Conservation (phyloP, 2,113 vertebrate genomes). For the Rallus limicola region DNA sequence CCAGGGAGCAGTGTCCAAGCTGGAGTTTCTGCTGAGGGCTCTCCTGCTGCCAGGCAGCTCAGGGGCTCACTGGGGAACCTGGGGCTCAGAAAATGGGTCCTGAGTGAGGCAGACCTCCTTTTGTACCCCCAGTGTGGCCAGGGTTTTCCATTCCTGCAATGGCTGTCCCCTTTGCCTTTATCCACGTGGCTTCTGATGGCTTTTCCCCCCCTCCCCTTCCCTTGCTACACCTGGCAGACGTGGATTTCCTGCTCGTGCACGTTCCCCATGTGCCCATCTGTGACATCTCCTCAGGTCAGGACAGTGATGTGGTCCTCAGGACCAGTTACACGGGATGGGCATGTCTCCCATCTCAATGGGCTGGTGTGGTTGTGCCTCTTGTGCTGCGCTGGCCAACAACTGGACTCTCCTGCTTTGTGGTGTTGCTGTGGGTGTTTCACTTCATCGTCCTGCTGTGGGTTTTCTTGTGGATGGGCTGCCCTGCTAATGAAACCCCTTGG, state of each 20-base stretch:
- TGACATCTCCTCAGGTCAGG: not conserved
- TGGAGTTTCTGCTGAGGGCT: not conserved
- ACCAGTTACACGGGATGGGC: not conserved
- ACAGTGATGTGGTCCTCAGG: not conserved
- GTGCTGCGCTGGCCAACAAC: not conserved
- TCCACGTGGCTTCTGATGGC: not conserved
- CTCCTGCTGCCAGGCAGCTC: not conserved
- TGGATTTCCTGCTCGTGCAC: not conserved
- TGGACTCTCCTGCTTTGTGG: not conserved
- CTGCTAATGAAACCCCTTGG: not conserved
- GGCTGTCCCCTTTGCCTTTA: not conserved
- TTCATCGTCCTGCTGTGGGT: not conserved
- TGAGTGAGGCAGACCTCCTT: not conserved
- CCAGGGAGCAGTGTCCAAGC: not conserved
- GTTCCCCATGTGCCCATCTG: rapidly evolving
- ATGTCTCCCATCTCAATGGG: not conserved
- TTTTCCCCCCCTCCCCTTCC: not conserved
- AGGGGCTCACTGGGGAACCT: not conserved
- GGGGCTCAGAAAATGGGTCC: rapidly evolving
- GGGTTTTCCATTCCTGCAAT: not conserved
- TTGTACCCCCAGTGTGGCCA: rapidly evolving
- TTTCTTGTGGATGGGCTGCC: not conserved
- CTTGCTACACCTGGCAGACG: not conserved
- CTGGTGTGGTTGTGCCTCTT: not conserved
- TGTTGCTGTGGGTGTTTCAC: conserved; percentile 19